phyloP scores from a whole-genome alignment of 1,140 invertebrate species.

The Lycorma delicatula region DNA sequence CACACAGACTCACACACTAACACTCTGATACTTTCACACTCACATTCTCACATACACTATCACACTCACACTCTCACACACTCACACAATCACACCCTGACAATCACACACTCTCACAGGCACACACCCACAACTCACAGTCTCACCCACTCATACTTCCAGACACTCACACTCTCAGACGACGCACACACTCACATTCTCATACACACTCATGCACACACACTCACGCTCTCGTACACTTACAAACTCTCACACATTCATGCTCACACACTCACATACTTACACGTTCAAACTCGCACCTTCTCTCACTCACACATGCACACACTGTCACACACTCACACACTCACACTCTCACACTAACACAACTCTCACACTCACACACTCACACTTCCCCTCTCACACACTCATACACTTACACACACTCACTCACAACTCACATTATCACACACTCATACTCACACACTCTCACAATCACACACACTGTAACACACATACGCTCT shows the following conservation, averaged over 20 bases:
- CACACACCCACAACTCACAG: neutral
- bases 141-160: neutral
- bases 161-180: neutral
- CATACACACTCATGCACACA: neutral
- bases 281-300: neutral
- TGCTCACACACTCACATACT: neutral
- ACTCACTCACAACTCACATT: no score
- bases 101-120: neutral
- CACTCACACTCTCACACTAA: no score
- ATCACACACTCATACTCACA: no score
- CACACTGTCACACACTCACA: neutral
- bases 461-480: no score
- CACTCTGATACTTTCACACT: neutral
- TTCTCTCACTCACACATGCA: neutral
- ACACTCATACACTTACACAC: neutral
- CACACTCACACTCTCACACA: neutral
- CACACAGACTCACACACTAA: neutral
- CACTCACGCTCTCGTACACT: neutral
- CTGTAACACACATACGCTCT: no score
- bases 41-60: neutral
- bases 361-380: no score
- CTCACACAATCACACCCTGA: neutral
- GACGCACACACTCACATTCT: neutral
- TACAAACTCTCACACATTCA: neutral
- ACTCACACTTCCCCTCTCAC: no score